phyloP scores from a whole-genome alignment of 2,888 invertebrate species.

The Lagria hirta region DNA sequence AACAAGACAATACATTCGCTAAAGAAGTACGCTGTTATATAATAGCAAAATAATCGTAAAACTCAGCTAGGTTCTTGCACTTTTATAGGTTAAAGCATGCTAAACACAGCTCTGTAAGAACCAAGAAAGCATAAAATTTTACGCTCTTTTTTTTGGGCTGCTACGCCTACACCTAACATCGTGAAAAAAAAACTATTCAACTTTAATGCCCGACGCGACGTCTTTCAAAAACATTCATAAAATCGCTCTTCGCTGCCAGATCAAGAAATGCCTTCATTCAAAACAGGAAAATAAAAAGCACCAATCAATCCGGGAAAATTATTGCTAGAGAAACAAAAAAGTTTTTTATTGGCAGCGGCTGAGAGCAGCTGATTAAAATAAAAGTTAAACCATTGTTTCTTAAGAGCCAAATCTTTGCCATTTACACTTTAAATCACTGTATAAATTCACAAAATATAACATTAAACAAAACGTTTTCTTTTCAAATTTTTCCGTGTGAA shows the following conservation, averaged over 20 bases:
- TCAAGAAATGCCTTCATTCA: constrained; percentile 12
- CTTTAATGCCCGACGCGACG: constrained; percentile 4
- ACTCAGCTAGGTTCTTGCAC: constrained; percentile 10
- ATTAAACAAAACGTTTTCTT: too few species aligned
- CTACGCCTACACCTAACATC: constrained; percentile 2
- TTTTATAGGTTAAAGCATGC: constrained; percentile 19
- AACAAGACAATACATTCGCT: constrained; percentile 14
- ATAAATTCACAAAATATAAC: too few species aligned
- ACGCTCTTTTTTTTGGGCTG: constrained; percentile 9
- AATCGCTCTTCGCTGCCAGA: constrained; percentile 7
- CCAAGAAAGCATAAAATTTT: constrained; percentile 16
- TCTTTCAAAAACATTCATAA: constrained; percentile 7
- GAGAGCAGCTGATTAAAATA: too few species aligned
- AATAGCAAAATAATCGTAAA: constrained; percentile 18
- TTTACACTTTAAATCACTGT: too few species aligned
- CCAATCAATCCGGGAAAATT: constrained; percentile 8
- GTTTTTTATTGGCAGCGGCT: too few species aligned
- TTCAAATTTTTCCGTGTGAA: too few species aligned
- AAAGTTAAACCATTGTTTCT: too few species aligned
- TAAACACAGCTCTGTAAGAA: constrained; percentile 14
- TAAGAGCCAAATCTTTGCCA: too few species aligned
- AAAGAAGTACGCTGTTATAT: constrained; percentile 14
- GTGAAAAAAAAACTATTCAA: constrained; percentile 10
- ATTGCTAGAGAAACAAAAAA: constrained; percentile 7
- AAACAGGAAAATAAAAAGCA: constrained; percentile 15